Conservation (phyloP, 2,113 vertebrate species). For the Cricetomys ansorgei region DNA sequence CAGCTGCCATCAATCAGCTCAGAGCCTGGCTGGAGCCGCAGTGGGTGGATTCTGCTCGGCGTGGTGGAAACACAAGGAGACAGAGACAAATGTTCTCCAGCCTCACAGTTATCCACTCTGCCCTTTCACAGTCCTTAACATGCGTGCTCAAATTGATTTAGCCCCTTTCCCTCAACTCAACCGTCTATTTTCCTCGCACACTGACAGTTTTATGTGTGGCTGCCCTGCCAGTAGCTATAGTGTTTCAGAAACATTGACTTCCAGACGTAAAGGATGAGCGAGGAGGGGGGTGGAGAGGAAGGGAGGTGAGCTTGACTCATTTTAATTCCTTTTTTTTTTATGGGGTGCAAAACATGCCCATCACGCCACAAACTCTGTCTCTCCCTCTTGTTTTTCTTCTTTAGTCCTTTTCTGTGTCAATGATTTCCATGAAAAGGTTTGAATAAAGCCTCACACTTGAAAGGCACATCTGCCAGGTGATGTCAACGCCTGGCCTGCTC, state of each 20-base stretch:
- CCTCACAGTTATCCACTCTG: slow-evolving; percentile 85
- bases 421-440: slow-evolving; percentile 75
- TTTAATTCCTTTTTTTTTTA: slow-evolving; percentile 54
- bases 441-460: slow-evolving; percentile 79
- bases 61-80: slow-evolving; percentile 90
- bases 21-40: slow-evolving; percentile 93
- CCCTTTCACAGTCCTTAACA: slow-evolving; percentile 88
- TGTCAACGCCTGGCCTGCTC: slow-evolving; percentile 83
- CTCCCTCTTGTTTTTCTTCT: slow-evolving; percentile 64
- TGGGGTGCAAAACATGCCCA: slow-evolving; percentile 56
- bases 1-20: slow-evolving; percentile 95
- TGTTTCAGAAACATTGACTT: slow-evolving; percentile 90
- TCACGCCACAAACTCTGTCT: slow-evolving; percentile 50
- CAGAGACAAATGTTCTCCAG: slow-evolving; percentile 92
- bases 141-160: slow-evolving; percentile 93
- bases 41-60: slow-evolving; percentile 86
- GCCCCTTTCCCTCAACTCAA: slow-evolving; percentile 88
- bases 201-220: slow-evolving; percentile 94
- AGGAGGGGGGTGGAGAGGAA: slow-evolving; percentile 24
- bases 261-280: slow-evolving; percentile 86
- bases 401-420: slow-evolving; percentile 71
- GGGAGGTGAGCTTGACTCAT: slow-evolving; percentile 2
- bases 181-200: slow-evolving; percentile 89
- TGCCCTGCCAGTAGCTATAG: slow-evolving; percentile 90
- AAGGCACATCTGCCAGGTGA: slow-evolving; percentile 86